phyloP scores from a whole-genome alignment of 2,113 vertebrate species.

The Oncorhynchus masou region DNA sequence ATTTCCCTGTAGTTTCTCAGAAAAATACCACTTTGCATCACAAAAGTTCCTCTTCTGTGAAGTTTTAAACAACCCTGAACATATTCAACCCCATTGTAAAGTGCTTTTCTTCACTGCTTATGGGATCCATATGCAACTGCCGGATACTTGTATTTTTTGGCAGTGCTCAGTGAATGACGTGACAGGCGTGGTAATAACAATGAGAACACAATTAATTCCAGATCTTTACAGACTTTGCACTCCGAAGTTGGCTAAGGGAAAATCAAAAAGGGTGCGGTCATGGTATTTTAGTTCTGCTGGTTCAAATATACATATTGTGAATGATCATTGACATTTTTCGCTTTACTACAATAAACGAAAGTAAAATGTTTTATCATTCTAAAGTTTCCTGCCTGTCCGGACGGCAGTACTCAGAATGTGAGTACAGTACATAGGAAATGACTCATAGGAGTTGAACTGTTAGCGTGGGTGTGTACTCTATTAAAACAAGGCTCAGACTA shows the following conservation, averaged over 20 bases:
- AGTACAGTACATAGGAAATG: slow-evolving; percentile 76
- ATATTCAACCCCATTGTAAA: not conserved
- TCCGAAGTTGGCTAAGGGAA: not conserved
- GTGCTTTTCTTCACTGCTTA: slow-evolving; percentile 41
- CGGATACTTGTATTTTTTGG: slow-evolving; percentile 71
- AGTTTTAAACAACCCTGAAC: not conserved
- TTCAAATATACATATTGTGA: slow-evolving; percentile 1
- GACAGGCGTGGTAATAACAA: slow-evolving; percentile 78
- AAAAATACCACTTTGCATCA: slow-evolving; percentile 16
- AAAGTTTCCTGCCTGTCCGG: slow-evolving; percentile 64
- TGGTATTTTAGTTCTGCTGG: slow-evolving; percentile 8
- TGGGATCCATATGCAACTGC: slow-evolving; percentile 43
- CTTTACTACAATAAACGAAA: slow-evolving; percentile 24
- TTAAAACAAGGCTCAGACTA: slow-evolving; percentile 76
- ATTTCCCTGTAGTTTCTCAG: slow-evolving; percentile 14
- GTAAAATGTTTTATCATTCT: slow-evolving; percentile 14
- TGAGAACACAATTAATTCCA: slow-evolving; percentile 67
- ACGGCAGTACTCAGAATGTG: slow-evolving; percentile 45
- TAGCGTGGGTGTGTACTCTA: slow-evolving; percentile 76
- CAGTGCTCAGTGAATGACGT: slow-evolving; percentile 63
- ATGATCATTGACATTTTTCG: slow-evolving; percentile 22
- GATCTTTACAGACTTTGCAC: slow-evolving; percentile 37
- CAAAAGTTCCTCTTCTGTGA: slow-evolving; percentile 50
- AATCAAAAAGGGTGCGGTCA: slow-evolving; percentile 28
- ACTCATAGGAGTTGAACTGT: slow-evolving; percentile 72